Evolutionary conservation across 2,888 invertebrate genomes (phyloP), one percentile per base, ranked within the genome.

Genomic region (Polietes domitor): DNA sequence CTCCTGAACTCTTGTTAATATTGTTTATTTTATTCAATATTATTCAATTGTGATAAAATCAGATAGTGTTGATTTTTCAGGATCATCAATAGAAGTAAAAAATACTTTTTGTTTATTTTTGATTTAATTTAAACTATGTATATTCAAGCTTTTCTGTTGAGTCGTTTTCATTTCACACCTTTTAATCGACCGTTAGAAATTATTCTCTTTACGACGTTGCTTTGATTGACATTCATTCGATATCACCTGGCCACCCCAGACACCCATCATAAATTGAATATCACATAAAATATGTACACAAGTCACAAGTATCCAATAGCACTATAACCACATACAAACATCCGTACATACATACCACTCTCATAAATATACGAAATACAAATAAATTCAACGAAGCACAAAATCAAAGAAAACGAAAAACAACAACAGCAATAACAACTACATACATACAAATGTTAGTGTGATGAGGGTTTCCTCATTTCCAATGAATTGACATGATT

Each of bases 381-480:
- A 55, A 55, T 32, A 72, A 72, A 53, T 21, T 65, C 37, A 7
- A 41, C 37, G 28, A 61, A 41, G 26, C 15, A 58, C 19, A 55
- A 61, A 61, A 61, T 2, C n/a, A 28, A 61, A n/a, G 21, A 24
- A 21, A 58, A 58, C 21, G 19, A 28, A n/a, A 61, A 0, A 15
- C 61, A 61, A 1, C 50, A 79, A 43, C 28, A 53, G 28, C 28
- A 63, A 61, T 24, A 74, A 68, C 37, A 73, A 63, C 68, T 21
- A 32, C n/a, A 32, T 4, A 9, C 50, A n/a, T 17, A 17, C 4
- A 74, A 19, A 74, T 70, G 10, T 76, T 7, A 21, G 68, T 53
- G 24, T 41, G 63, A 70, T 61, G 89, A 89, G 90, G 90, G 90
- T 90, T 90, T 89, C 90, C 90, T 90, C 89, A 89, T 90, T 90